Evolutionary conservation across 2,113 vertebrate genomes (phyloP), one percentile per base, ranked within the genome.

Genomic region (Mystacornis crossleyi): DNA sequence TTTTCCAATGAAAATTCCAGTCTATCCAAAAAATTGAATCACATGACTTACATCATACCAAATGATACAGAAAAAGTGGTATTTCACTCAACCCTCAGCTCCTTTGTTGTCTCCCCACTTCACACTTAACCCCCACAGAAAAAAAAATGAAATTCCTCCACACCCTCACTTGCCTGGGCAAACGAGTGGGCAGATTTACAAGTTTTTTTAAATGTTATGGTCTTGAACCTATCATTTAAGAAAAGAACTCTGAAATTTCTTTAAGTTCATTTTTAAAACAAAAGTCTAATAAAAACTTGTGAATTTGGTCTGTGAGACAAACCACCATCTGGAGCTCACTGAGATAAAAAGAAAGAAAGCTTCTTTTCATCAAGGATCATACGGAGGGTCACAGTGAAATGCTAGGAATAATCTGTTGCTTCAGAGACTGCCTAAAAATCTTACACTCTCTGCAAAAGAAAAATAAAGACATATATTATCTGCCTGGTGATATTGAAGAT

Each of bases 341-440:
- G 66, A 88, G 42, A 86, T 29, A 75, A 24, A 87, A 87, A 79
- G 36, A 85, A 42, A 34, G 50, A 74, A 72, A 75, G 18, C 61
- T 47, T 34, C 43, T 38, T 87, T 58, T 72, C 17, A 75, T 17
- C 36, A 42, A 34, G 26, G n/a, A 33, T 72, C 57, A 77, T 40
- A 69, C 15, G 48, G 55, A 81, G 34, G 12, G 40, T 50, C 80
- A 79, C 13, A 48, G 23, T 14, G 51, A 89, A 81, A n/a, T 55
- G 36, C 36, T 48, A 50, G 25, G 40, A 93, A 55, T 83, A 54
- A 94, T 67, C n/a, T 81, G 20, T 50, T 86, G 14, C 45, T 95
- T 96, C 66, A 90, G 42, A 94, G 28, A 21, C 28, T 64, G 36
- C 16, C 18, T 79, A 54, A 83, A 88, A 90, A 90, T 55, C 61